These are phyloP conservation scores for Diplosoma virens DNA, from an alignment of 23 tunicate genomes.

Conservation along the genomic window DNA sequence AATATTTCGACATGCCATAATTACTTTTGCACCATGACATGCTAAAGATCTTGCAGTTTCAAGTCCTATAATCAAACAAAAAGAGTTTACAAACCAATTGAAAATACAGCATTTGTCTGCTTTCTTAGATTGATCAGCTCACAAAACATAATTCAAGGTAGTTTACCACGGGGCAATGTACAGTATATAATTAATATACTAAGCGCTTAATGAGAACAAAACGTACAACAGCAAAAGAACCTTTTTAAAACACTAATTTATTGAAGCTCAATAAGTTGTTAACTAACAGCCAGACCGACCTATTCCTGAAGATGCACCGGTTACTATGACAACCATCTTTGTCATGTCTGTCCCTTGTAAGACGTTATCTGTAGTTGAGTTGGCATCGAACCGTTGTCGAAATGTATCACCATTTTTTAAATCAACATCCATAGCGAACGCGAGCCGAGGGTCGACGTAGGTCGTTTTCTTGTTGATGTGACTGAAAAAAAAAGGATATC, in stretches of 20 bases:
- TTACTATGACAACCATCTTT: conserved; percentile 72
- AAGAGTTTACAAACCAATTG: no score
- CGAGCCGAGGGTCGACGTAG: conserved; percentile 89
- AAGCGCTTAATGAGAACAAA: no score
- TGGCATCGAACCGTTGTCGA: conserved; percentile 72
- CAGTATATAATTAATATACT: no score
- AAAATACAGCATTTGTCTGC: no score
- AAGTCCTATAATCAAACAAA: conserved; percentile 32
- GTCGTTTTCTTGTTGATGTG: conserved; percentile 80
- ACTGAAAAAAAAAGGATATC: conserved; percentile 45
- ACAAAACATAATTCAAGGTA: no score
- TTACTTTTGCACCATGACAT: conserved; percentile 73
- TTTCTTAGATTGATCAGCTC: no score
- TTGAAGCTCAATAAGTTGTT: no score
- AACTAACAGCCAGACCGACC: no score
- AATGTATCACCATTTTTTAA: not conserved
- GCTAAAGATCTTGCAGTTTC: conserved; percentile 82
- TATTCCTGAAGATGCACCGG: conserved; percentile 81
- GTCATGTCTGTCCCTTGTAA: conserved; percentile 62
- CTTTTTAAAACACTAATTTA: no score
- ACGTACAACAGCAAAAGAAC: no score
- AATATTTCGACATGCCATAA: conserved; percentile 72
- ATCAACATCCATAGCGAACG: conserved; percentile 48
- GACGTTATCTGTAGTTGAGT: conserved; percentile 74
- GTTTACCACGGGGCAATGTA: no score